Conservation (phyloP, 1,140 invertebrate genomes). For the Drosophila bocki region DNA sequence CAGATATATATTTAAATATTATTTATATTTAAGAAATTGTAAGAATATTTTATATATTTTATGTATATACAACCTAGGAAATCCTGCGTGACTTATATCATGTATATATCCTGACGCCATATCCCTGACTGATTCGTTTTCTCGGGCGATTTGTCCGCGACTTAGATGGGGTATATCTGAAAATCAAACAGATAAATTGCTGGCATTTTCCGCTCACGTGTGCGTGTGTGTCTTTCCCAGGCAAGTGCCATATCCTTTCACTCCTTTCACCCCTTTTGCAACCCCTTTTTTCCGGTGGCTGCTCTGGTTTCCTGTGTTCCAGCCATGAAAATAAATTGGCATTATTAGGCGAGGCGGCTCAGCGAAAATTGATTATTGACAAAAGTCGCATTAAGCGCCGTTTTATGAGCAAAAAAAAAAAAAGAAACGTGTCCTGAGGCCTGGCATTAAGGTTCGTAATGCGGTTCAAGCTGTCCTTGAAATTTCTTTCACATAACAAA, state of each 20-base stretch:
- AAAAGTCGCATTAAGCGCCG: conserved; percentile 68
- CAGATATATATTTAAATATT: not conserved
- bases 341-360: conserved; percentile 71
- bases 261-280: conserved; percentile 23
- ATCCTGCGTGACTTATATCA: not conserved
- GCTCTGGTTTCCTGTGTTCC: conserved; percentile 11
- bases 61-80: not conserved
- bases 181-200: conserved; percentile 79
- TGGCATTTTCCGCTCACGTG: conserved; percentile 58
- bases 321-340: conserved; percentile 73
- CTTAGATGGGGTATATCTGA: conserved; percentile 55
- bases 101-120: conserved; percentile 8
- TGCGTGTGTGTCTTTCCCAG: conserved; percentile 15
- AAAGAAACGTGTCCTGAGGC: conserved; percentile 4
- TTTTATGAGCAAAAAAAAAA: conserved; percentile 67
- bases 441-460: conserved; percentile 63
- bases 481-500: conserved; percentile 34
- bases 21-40: not conserved
- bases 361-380: conserved; percentile 81
- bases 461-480: conserved; percentile 69
- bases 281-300: conserved; percentile 40
- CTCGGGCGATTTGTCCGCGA: conserved; percentile 34
- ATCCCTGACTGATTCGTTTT: conserved; percentile 39
- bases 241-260: not conserved
- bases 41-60: not conserved